Evolutionary conservation across 2,888 invertebrate genomes (phyloP), one percentile per base, ranked within the genome.

Genomic region (Ophion ventricosus): DNA sequence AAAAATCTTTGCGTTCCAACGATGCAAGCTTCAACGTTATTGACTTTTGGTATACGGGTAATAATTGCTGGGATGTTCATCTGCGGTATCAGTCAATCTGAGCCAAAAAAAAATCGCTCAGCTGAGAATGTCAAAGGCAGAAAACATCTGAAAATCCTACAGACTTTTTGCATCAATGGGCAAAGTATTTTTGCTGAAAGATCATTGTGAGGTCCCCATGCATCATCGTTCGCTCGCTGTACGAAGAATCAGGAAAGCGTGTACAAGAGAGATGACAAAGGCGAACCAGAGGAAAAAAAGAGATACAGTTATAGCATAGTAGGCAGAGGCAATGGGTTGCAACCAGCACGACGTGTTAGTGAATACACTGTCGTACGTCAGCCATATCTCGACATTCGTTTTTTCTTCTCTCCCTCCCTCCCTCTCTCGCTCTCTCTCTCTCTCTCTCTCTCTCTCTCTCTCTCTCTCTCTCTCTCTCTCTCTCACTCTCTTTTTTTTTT

Each of bases 381-480:
- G 17, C 57, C 23, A 76, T 66, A 66, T 25, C 74, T 49, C 64
- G 43, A 57, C 35, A 40, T 74, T 69, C 79, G 70, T 64, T 64
- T 70, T 64, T 57, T 49, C 57, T 57, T 67, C 29, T 69, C 40
- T 64, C 69, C 49, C 57, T 63, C 8, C n/a, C 57, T 23, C 57
- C 23, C 20, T 7, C 57, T 23, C 57, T 57, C 57, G 1, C 8
- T 20, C 57, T 20, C 1, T 74, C 59, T 77, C 72, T 61, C 69
- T 67, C 82, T 59, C 85, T 77, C 72, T 61, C 69, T 67, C 82
- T 59, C 85, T 57, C 57, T 7, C 8, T 20, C 57, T 20, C 1
- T 74, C 59, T 67, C 29, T 69, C 40, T 64, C 69, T 57, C 57
- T 63, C 8, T 14, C 57, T 23, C 57, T 57, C 20, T 7, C 57